Base-by-base conservation (phyloP, 53 echinoderm and acorn worm species). In the Astropecten irregularis region DNA sequence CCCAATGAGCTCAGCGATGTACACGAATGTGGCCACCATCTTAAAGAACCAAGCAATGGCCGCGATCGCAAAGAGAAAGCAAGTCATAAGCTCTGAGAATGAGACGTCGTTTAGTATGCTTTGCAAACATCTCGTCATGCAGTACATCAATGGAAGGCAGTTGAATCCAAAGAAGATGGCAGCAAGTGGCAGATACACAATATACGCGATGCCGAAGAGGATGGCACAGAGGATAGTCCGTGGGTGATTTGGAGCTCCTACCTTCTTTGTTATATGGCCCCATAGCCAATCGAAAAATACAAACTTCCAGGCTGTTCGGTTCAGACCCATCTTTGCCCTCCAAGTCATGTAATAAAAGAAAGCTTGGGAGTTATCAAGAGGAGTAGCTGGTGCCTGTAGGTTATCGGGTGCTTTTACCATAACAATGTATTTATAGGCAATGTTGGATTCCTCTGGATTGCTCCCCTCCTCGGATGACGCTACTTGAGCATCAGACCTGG, bases 1-100 rank as follows among this genome's bases (percentile, higher is more conserved):
- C 0, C 91, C 93, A 4, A 93, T 31, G 4, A 96, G 69, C 61
- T 93, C 93, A 4, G 93, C 88, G 22, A 96, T 21, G 58, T 91
- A 96, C 67, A 91, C 91, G 31, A 96, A 96, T 7, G 89, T 92
- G 3, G 93, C 93, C 26, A 96, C 91, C 40, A 96, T 89, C 73
- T 93, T 93, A 71, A 91, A 93, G 55, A 96, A 84, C 52, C 89
- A 66, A 13, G 93, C 86, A 32, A 93, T 51, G 10, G 87, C 71
- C 4, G 93, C 82, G 29, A 93, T 46, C 23, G 69, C 66, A 27
- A 91, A 81, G 16, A 73, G 73, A 32, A 89, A 37, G 28, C 89
- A 84, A 18, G 89, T 57, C 36, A 87, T 29, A 4, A 96, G 38
- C 31, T 89, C 93, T 27, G 77, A 54, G 26, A 50, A 47, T 29